Evolutionary conservation across 2,888 invertebrate genomes (phyloP).

Genomic region (Xestobium rufovillosum): DNA sequence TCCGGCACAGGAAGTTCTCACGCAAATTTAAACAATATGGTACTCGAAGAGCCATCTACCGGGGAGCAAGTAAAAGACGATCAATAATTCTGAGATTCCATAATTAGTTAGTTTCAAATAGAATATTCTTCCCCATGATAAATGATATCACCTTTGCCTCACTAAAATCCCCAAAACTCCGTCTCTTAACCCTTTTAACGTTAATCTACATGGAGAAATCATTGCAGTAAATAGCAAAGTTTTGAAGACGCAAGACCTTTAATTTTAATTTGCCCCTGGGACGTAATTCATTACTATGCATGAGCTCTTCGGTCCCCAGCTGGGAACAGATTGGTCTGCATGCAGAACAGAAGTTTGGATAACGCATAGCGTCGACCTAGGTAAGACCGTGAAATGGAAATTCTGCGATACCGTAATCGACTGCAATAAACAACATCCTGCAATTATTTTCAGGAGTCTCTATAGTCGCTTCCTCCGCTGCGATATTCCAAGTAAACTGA

Average conservation of each 20-base stretch:
- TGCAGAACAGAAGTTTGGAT: conserved; percentile 42
- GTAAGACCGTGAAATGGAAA: conserved; percentile 36
- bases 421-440: conserved; percentile 23
- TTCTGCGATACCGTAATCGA: conserved; percentile 17
- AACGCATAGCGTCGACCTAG: conserved; percentile 30
- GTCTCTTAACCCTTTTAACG: conserved; percentile 1
- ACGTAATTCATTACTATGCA: conserved; percentile 48
- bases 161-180: no score
- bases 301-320: conserved; percentile 40
- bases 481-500: conserved; percentile 23
- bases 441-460: conserved; percentile 19
- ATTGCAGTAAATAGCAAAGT: conserved; percentile 46
- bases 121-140: no score
- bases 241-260: conserved; percentile 45
- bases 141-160: no score
- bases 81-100: no score
- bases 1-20: no score
- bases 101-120: no score
- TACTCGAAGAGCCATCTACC: no score
- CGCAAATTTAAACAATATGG: no score
- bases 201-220: conserved; percentile 44
- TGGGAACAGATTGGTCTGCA: conserved; percentile 42
- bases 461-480: conserved; percentile 17
- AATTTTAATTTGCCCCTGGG: conserved; percentile 47
- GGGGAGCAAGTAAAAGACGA: no score